Evolutionary conservation across 1,140 invertebrate genomes (phyloP).

Genomic region (Monomorium pharaonis): DNA sequence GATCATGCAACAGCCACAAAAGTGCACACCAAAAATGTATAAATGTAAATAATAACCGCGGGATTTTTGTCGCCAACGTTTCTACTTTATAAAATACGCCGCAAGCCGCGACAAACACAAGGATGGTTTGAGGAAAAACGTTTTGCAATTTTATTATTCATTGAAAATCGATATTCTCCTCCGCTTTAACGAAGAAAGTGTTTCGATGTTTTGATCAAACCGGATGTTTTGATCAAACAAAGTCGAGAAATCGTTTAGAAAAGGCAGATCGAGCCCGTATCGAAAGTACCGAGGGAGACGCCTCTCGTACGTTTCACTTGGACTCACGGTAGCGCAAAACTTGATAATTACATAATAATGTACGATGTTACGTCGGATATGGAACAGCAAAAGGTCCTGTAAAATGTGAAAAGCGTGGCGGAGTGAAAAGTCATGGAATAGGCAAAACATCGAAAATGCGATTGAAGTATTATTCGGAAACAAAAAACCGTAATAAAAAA

Average conservation of each 20-base stretch:
- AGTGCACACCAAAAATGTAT: background rate
- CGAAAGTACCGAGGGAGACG: slow-evolving; percentile 49
- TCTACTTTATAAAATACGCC: background rate
- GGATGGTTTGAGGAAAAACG: no score
- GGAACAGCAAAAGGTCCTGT: slow-evolving; percentile 38
- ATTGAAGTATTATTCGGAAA: background rate
- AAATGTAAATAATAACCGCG: slow-evolving; percentile 29
- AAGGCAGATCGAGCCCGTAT: slow-evolving; percentile 27
- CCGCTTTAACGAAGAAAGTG: background rate
- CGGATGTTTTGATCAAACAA: background rate
- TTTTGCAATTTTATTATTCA: slow-evolving; percentile 12
- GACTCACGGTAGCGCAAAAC: slow-evolving; percentile 37
- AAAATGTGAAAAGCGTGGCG: slow-evolving; percentile 26
- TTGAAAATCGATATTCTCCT: background rate
- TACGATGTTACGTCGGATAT: slow-evolving; percentile 45
- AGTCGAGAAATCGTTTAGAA: slow-evolving; percentile 58
- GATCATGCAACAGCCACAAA: slow-evolving; percentile 22
- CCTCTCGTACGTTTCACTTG: slow-evolving; percentile 41
- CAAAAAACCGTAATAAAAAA: background rate
- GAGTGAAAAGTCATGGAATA: background rate
- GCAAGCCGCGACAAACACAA: background rate
- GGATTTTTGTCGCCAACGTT: background rate
- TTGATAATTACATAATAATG: slow-evolving; percentile 59
- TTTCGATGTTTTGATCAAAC: background rate
- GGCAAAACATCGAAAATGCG: background rate